Base-by-base conservation (phyloP, 2,888 invertebrate genomes). In the Eilema sororculum region DNA sequence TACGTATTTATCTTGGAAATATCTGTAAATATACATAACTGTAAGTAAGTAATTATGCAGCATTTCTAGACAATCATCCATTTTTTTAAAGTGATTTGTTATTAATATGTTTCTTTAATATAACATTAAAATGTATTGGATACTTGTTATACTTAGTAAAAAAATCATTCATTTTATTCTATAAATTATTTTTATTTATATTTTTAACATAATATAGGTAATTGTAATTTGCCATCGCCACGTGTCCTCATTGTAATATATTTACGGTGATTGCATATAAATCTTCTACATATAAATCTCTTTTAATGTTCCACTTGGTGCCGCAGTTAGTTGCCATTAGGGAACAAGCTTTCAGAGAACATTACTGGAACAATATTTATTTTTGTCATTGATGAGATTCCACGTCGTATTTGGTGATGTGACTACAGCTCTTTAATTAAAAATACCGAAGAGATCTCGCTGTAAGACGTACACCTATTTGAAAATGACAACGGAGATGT, bases 251-350 rank as follows among this genome's bases (percentile, higher is more conserved):
- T 78, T 75, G 72, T 61, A 78, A 72, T 75, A 75, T 67, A 65
- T 70, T 60, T 62, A 68, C 57, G 63, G 16, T 33, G 56, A 62
- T 20, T 20, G 30, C 30, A 28, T 13, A 60, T 20, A 56, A 12
- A 52, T 41, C 46, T 28, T 69, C 52, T 28, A 64, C 52, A 57
- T 67, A 76, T 74, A 76, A 79, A 79, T 81, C 71, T 28, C 12
- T 6, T 57, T 61, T 65, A 71, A 72, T 68, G 66, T 46, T 68
- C 59, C 73, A 71, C 66, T 66, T 79, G 59, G 57, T 41, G 59
- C 71, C 30, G 25, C 72, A 74, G 70, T 76, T 62, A 25, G 59
- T 69, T 69, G 70, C 73, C 77, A 72, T 81, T 79, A 69, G 71
- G 52, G 61, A 65, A 46, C n/a, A 72, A 68, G 65, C 58, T 62